Evolutionary conservation across 1,140 invertebrate species (phyloP), one percentile per base, ranked within the genome.

Genomic region (Centruroides sculpturatus): DNA sequence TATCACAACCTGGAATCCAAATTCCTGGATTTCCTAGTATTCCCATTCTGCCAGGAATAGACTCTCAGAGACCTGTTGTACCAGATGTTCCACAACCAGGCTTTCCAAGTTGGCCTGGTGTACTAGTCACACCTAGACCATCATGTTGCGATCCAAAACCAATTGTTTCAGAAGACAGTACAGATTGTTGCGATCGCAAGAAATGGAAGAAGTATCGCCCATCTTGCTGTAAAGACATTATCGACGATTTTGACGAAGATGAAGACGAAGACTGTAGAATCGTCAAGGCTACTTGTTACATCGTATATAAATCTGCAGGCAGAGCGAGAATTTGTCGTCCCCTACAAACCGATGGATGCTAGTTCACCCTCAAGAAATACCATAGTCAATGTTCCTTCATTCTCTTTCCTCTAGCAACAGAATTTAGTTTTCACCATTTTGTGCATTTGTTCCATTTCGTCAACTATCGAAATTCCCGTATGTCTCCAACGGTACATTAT

Each of bases 251-350:
- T 34, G 5, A 36, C 41, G 56, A 63, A 35, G 61, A 59, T 11
- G 36, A 47, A 34, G 36, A 48, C 5, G 58, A 59, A 46, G 59
- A 59, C 34, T 63, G 62, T 53, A 55, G 56, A 51, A 48, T 59
- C 48, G 62, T 63, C 8, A 60, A 63, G 53, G 62, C 59, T 12
- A 59, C 59, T 48, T 63, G 62, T 50, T 63, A 63, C 36, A 63
- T 60, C 41, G 62, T 63, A 1, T 63, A 63, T 11, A 63, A 63
- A 53, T 55, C 62, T n/a, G 56, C 59, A 34, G 62, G 62, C 1
- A 59, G 59, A 49, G 62, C 62, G 47, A 52, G 62, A 48, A 58
- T 63, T 47, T 63, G 62, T 49, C 59, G 59, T 34, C 62, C 62
- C 10, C 55, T 54, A 35, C 41, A 56, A 53, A 57, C 60, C 5